Conservation (phyloP, 2,797 vertebrate species). For the Smutsia temminckii region DNA sequence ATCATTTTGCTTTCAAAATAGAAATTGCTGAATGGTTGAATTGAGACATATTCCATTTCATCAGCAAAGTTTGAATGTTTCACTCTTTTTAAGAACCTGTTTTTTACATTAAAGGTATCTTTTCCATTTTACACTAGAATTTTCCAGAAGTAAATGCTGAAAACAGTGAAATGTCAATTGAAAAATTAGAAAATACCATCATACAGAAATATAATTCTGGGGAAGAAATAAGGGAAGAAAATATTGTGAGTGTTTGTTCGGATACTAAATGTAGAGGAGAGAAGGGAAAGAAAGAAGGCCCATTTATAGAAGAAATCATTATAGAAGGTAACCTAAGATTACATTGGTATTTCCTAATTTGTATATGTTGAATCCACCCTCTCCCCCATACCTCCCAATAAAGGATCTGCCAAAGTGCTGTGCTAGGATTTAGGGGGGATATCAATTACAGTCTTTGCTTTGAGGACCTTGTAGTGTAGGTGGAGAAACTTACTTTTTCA, state of each 20-base stretch:
- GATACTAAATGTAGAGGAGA: conserved; percentile 48
- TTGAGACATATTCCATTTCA: conserved; percentile 42
- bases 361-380: neutral
- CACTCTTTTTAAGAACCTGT: conserved; percentile 30
- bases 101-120: conserved; percentile 50
- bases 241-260: conserved; percentile 50
- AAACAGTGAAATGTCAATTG: conserved; percentile 62
- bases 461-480: neutral
- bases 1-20: conserved; percentile 38
- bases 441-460: neutral
- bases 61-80: conserved; percentile 45
- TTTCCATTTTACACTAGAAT: conserved; percentile 76
- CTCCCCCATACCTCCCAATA: neutral
- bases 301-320: conserved; percentile 54
- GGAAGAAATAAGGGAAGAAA: conserved; percentile 76
- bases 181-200: conserved; percentile 56
- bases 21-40: conserved; percentile 40
- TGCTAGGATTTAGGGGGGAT: neutral
- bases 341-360: conserved; percentile 35
- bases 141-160: conserved; percentile 65
- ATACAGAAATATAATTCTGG: conserved; percentile 57
- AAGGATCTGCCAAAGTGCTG: neutral
- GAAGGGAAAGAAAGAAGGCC: conserved; percentile 68
- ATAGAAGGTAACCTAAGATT: conserved; percentile 68
- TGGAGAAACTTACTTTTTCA: neutral